phyloP scores from a whole-genome alignment of 92 coral and sea anemone species.

The Zoanthus sociatus region DNA sequence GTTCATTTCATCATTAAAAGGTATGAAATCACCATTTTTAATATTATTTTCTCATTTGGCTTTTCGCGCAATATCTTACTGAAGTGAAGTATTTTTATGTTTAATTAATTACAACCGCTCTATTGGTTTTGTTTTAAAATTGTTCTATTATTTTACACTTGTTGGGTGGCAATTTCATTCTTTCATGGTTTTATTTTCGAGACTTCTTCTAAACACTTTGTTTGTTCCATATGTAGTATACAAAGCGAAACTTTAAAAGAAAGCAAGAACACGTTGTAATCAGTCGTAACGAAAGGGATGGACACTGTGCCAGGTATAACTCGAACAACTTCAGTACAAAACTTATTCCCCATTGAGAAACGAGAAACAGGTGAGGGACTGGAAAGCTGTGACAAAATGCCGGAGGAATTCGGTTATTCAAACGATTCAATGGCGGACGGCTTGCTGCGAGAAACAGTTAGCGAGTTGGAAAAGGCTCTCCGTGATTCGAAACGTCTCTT shows the following conservation, averaged over 20 bases:
- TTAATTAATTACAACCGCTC: constrained; percentile 28
- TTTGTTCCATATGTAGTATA: not conserved
- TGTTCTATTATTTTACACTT: not conserved
- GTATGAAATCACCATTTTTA: constrained; percentile 9
- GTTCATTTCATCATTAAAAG: not conserved
- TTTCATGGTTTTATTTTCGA: constrained; percentile 10
- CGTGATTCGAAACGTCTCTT: constrained; percentile 86
- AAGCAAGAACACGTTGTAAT: not conserved
- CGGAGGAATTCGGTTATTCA: constrained; percentile 64
- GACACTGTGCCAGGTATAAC: not conserved
- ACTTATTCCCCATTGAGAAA: constrained; percentile 60
- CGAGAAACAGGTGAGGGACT: constrained; percentile 87
- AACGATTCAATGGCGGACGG: constrained; percentile 54
- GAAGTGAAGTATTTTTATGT: not conserved
- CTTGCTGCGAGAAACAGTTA: constrained; percentile 84
- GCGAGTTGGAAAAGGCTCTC: constrained; percentile 85
- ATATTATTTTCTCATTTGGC: not conserved
- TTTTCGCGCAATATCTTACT: not conserved
- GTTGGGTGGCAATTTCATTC: constrained; percentile 34
- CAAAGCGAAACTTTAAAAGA: not conserved
- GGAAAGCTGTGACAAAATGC: constrained; percentile 76
- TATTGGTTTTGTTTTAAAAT: constrained; percentile 9
- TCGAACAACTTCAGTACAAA: not conserved
- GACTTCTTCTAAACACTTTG: constrained; percentile 11
- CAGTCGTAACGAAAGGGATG: not conserved